Conservation (phyloP, 2,113 vertebrate species). For the Talpa occidentalis region DNA sequence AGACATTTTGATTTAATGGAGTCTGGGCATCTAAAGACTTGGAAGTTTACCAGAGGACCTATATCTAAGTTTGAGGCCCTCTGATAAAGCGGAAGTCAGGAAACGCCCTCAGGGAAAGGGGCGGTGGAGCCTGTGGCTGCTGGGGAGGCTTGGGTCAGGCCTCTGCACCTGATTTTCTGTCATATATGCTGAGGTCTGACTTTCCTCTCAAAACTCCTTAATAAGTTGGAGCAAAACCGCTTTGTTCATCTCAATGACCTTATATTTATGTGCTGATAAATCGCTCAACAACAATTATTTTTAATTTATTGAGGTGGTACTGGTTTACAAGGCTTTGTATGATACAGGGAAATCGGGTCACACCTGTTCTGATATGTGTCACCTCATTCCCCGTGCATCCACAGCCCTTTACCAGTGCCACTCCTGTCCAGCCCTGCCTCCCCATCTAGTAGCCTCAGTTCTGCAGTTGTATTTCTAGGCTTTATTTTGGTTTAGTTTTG, state of each 20-base stretch:
- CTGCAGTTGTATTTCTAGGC: no score
- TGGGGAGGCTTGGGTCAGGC: no score
- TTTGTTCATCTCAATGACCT: neutral
- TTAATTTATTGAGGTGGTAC: no score
- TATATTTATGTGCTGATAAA: neutral
- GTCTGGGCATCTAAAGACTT: neutral
- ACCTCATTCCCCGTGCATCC: no score
- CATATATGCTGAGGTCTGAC: neutral
- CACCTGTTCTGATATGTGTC: no score
- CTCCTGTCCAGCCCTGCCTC: no score
- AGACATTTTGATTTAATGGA: neutral
- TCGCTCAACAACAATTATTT: neutral
- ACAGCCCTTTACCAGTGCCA: no score
- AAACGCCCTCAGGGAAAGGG: no score
- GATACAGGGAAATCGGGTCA: no score
- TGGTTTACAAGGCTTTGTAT: no score
- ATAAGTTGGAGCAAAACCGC: neutral
- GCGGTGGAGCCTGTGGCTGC: neutral
- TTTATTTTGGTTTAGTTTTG: no score
- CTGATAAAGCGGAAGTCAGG: neutral
- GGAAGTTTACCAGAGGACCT: neutral
- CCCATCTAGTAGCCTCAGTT: no score
- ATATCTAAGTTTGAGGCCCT: neutral
- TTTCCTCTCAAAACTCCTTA: neutral
- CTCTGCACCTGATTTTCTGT: neutral